These are phyloP conservation scores for Macropis europaea DNA, from an alignment of 2,888 invertebrate genomes.

Conservation along the genomic window DNA sequence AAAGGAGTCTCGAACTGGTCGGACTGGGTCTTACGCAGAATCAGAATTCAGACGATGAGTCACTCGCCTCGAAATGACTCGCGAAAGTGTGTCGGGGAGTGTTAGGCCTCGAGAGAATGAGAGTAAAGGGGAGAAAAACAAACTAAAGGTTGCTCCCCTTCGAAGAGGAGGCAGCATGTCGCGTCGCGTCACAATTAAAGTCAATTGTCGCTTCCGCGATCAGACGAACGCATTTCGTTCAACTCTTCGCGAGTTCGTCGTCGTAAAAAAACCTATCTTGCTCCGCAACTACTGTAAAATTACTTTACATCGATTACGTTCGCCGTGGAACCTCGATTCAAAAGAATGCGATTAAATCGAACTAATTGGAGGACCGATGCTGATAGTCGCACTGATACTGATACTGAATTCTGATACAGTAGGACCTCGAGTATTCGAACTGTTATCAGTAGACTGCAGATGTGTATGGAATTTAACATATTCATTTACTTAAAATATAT, in stretches of 20 bases:
- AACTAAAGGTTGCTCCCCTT: neutral
- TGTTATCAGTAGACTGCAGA: too few species aligned
- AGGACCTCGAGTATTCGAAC: too few species aligned
- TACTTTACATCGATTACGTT: too few species aligned
- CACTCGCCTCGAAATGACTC: slow-evolving; percentile 7
- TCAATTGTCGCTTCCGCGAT: slow-evolving; percentile 52
- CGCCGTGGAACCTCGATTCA: too few species aligned
- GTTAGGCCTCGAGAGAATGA: slow-evolving; percentile 1
- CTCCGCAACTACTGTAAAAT: too few species aligned
- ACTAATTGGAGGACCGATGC: too few species aligned
- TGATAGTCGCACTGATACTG: too few species aligned
- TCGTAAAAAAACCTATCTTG: too few species aligned
- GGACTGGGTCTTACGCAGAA: neutral
- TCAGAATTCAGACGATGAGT: slow-evolving; percentile 29
- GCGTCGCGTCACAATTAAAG: slow-evolving; percentile 61
- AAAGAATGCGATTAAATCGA: too few species aligned
- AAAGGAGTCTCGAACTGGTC: neutral
- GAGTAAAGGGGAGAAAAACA: neutral
- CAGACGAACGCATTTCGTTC: neutral
- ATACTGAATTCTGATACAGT: too few species aligned
- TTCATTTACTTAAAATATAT: too few species aligned
- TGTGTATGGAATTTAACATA: too few species aligned
- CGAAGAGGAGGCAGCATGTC: slow-evolving; percentile 7
- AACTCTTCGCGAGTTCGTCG: neutral
- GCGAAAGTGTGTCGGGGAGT: slow-evolving; percentile 29